Percentiles rank a stretch among this genome's conserved stretches.
Conservation (phyloP, 2,113 vertebrate species). For the Chamaea fasciata region DNA sequence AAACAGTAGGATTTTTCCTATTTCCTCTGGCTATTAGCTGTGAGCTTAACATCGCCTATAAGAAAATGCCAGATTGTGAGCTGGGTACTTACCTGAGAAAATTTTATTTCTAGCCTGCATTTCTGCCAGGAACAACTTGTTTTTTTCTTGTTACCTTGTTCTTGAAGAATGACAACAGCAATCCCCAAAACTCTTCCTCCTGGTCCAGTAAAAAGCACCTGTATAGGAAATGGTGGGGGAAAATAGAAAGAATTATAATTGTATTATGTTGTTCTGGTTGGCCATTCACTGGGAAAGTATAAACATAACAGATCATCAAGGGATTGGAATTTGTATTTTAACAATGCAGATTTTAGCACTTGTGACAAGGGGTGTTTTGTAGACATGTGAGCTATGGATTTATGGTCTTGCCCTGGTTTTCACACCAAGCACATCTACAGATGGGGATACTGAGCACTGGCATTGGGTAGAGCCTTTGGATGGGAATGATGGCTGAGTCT, state of each 20-base stretch:
- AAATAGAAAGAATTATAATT: not conserved
- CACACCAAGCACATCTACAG: not conserved
- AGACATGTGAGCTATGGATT: not conserved
- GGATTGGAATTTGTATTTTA: not conserved
- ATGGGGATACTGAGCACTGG: not conserved
- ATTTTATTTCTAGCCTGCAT: not conserved
- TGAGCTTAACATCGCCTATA: not conserved
- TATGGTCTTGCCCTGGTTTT: not conserved
- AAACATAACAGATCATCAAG: not conserved
- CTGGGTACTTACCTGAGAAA: not conserved
- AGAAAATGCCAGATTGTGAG: not conserved
- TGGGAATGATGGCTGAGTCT: not conserved
- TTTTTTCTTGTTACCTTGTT: not conserved
- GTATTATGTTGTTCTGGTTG: not conserved
- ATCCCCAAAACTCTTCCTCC: not conserved
- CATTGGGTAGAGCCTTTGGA: not conserved
- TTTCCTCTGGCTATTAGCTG: not conserved
- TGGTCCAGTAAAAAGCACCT: not conserved
- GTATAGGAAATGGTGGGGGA: not conserved
- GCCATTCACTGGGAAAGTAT: not conserved
- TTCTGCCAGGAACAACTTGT: not conserved
- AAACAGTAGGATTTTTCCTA: not conserved
- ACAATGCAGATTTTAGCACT: not conserved
- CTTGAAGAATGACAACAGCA: not conserved
- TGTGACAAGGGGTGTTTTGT: not conserved